Conservation (phyloP, 1,140 invertebrate species). For the Caenorhabditis brenneri region DNA sequence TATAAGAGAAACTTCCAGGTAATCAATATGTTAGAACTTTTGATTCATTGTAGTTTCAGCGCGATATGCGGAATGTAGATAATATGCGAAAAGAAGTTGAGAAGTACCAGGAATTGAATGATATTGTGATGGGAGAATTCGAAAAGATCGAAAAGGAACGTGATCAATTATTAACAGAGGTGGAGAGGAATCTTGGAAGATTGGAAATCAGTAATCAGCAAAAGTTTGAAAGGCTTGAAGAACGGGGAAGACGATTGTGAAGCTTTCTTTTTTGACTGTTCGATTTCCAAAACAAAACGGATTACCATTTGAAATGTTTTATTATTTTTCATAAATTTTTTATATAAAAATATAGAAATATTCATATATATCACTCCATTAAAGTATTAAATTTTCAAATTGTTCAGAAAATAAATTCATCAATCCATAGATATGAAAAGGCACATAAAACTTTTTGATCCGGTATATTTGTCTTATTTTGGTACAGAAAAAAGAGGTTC, state of each 20-base stretch:
- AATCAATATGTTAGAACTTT: background rate
- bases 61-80: constrained; percentile 19
- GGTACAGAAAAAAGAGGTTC: background rate
- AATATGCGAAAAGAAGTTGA: constrained; percentile 22
- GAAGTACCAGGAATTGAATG: constrained; percentile 15
- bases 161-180: constrained; percentile 5
- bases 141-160: constrained; percentile 20
- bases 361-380: too few species aligned
- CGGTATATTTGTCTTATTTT: background rate
- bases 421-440: constrained; percentile 34
- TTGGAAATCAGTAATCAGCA: constrained; percentile 21
- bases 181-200: background rate
- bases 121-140: constrained; percentile 29
- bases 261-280: background rate
- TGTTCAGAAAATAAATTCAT: background rate
- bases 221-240: background rate
- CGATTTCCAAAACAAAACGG: background rate
- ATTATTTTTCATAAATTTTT: background rate
- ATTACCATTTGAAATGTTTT: background rate
- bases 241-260: background rate
- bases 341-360: background rate
- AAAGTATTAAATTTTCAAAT: background rate
- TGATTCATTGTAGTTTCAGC: background rate
- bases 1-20: constrained; percentile 31
- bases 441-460: constrained; percentile 41